Base-by-base conservation (phyloP, 2,888 invertebrate genomes). In the Thymelicus acteon region DNA sequence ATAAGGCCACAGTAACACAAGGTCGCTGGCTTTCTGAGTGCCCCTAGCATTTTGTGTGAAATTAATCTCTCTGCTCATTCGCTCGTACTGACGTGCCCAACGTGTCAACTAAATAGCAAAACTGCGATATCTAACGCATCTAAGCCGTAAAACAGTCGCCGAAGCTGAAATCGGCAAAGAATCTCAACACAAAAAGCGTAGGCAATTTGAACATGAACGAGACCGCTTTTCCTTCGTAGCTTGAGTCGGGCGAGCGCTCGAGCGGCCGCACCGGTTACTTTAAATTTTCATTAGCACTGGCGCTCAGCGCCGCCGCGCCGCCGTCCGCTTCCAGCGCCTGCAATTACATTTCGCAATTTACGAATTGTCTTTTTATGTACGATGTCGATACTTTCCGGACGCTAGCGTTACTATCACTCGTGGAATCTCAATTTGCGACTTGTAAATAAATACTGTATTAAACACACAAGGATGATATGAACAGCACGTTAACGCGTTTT, bases 231-330 rank as follows among this genome's bases (percentile, higher is more conserved):
- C 19, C 12, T 77, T 76, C 68, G 40, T 78, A 57, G 61, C 75
- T 77, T 79, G 78, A 72, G 69, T 79, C 78, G 15, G 40, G 67
- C 61, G 72, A 74, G 72, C 74, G 77, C 79, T 81, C 61, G 72
- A 74, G 72, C 74, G 77, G 79, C 81, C 76, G 83, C 86, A 87
- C 85, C 81, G 85, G 89, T 88, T 88, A 87, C 86, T 90, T 91
- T 91, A 92, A 91, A 90, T 90, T 91, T 91, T 92, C 90, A 92
- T 91, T 89, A 91, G 86, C 86, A 82, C 81, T 73, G 72, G 72
- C 75, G 74, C 75, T 75, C 74, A 73, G 49, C 74, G 76, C 75
- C 72, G 71, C 75, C 78, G 49, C 74, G 76, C 75, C 72, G 71
- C 75, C 78, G 75, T 75, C 77, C 76, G 75, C 75, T 76, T 77